A percentile compares a stretch with the other conserved stretches of the same genome.
Conservation (phyloP, 2,113 vertebrate genomes). For the Sylvilagus bachmani region DNA sequence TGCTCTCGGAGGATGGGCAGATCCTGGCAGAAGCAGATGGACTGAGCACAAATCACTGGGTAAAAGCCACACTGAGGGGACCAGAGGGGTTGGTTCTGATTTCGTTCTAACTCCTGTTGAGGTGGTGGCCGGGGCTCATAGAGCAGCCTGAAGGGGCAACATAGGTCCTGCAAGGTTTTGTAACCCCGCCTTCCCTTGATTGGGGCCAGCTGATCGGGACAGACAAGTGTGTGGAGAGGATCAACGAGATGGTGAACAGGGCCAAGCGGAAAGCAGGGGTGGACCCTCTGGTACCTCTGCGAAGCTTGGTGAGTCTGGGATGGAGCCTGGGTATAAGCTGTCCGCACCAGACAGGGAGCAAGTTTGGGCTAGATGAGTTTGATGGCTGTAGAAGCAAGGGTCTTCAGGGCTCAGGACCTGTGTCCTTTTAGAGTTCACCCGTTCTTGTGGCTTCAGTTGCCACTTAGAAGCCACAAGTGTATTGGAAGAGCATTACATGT, state of each 20-base stretch:
- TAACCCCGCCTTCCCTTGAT: constrained; percentile 25
- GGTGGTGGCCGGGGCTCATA: constrained; percentile 1
- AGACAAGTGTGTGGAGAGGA: constrained; percentile 91
- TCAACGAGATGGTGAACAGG: constrained; percentile 93
- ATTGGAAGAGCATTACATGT: constrained; percentile 8
- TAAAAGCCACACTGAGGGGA: constrained; percentile 75
- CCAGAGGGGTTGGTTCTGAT: not conserved
- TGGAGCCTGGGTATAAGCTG: not conserved
- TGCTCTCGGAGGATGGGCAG: constrained; percentile 91
- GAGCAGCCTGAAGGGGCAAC: constrained; percentile 10
- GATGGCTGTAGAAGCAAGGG: not conserved
- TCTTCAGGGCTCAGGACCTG: not conserved
- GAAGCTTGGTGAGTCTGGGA: constrained; percentile 90
- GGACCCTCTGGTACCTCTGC: constrained; percentile 88
- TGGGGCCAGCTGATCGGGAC: constrained; percentile 92
- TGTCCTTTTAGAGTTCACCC: not conserved
- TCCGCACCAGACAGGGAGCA: not conserved
- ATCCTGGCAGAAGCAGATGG: constrained; percentile 92
- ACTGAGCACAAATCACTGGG: constrained; percentile 95
- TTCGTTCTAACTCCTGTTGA: not conserved
- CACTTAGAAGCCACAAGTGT: not conserved
- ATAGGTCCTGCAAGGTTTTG: not conserved
- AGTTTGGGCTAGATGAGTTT: not conserved
- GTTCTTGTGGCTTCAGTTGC: not conserved
- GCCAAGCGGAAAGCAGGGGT: constrained; percentile 92